Conservation (phyloP, 2,797 vertebrate species). For the Acanthopagrus latus region DNA sequence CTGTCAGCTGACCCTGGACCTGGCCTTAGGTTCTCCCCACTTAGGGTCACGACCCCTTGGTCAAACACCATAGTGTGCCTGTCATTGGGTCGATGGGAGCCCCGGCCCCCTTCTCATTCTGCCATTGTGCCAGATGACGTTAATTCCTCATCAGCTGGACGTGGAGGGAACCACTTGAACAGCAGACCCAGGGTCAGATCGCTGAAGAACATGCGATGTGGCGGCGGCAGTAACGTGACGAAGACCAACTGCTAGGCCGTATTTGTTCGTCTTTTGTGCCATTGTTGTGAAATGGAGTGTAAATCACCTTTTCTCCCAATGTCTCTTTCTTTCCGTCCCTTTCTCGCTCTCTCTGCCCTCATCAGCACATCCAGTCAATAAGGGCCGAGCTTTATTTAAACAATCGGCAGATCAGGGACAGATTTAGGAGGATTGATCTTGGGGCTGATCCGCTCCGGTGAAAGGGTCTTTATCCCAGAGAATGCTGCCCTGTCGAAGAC, state of each 20-base stretch:
- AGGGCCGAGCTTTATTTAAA: constrained; percentile 54
- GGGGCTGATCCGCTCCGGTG: constrained; percentile 25
- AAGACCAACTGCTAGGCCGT: constrained; percentile 40
- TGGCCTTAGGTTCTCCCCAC: constrained; percentile 57
- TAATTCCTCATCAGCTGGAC: constrained; percentile 74
- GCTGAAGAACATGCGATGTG: constrained; percentile 33
- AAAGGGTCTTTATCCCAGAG: constrained; percentile 42
- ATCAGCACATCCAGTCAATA: constrained; percentile 40
- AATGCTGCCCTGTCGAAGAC: constrained; percentile 34
- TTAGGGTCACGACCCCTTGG: constrained; percentile 63
- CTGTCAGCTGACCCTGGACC: constrained; percentile 70
- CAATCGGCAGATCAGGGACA: constrained; percentile 49
- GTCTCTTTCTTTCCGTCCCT: constrained; percentile 19
- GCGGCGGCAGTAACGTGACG: constrained; percentile 26
- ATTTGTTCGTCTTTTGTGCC: constrained; percentile 60
- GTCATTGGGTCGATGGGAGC: constrained; percentile 72
- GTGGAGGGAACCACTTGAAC: constrained; percentile 53
- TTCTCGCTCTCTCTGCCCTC: constrained; percentile 12
- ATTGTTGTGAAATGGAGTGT: constrained; percentile 42
- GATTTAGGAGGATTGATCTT: constrained; percentile 61
- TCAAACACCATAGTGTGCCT: constrained; percentile 74
- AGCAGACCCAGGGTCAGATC: constrained; percentile 51
- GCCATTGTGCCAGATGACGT: constrained; percentile 71
- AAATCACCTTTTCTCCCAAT: constrained; percentile 49
- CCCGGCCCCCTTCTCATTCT: constrained; percentile 51